Evolutionary conservation across 2,888 invertebrate genomes (phyloP).

Genomic region (Drosophila aldrichi): DNA sequence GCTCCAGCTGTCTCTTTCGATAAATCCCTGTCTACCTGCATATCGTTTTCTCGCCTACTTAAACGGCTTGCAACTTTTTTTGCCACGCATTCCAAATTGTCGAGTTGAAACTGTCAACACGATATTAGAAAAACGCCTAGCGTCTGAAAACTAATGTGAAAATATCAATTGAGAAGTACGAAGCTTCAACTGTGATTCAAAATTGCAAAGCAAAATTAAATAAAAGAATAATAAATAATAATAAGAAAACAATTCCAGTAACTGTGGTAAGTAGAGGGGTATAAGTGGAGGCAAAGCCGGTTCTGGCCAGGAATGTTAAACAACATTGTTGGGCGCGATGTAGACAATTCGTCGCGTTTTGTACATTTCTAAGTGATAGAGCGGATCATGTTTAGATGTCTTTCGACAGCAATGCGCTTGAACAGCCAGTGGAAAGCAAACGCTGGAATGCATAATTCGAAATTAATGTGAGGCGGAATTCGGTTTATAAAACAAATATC

Average conservation of each 20-base stretch:
- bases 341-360: constrained; percentile 54
- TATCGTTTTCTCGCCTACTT: constrained; percentile 45
- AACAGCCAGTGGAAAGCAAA: constrained; percentile 16
- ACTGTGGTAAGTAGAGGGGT: constrained; percentile 63
- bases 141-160: constrained; percentile 35
- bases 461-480: neutral
- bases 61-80: constrained; percentile 13
- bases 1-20: neutral
- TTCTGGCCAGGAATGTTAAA: constrained; percentile 60
- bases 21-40: constrained; percentile 11
- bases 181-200: constrained; percentile 61
- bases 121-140: constrained; percentile 52
- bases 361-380: constrained; percentile 26
- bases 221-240: neutral
- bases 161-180: neutral
- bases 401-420: constrained; percentile 50
- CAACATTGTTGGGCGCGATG: constrained; percentile 13
- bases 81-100: constrained; percentile 16
- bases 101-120: constrained; percentile 42
- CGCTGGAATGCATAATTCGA: no score
- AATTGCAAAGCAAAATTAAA: constrained; percentile 35
- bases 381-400: constrained; percentile 41
- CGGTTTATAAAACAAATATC: no score
- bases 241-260: constrained; percentile 10
- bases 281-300: constrained; percentile 49